Percentiles rank a stretch among this genome's conserved stretches.
Evolutionary conservation across 2,888 invertebrate genomes (phyloP).

Genomic region (Sesamia inferens): DNA sequence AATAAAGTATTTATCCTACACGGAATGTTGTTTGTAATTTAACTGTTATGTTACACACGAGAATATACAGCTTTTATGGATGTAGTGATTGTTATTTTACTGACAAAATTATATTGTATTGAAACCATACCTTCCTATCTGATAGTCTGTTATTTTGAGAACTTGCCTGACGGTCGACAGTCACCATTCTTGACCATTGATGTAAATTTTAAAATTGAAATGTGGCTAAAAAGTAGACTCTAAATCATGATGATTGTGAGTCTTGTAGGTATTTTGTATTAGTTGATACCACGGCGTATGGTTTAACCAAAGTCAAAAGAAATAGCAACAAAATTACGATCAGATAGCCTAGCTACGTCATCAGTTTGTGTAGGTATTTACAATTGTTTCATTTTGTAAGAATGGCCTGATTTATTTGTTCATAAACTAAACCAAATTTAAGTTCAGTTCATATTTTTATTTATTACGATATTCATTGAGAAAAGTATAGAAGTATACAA

Average conservation of each 20-base stretch:
- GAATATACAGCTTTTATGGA: neutral
- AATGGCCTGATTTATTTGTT: too few relatives aligned
- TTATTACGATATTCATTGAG: too few relatives aligned
- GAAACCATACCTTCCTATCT: neutral
- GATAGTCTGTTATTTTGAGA: too few relatives aligned
- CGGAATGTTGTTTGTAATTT: neutral
- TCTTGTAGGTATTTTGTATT: neutral
- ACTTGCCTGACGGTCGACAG: too few relatives aligned
- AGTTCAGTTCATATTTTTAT: too few relatives aligned
- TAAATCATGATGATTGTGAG: neutral
- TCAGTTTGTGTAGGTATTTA: too few relatives aligned
- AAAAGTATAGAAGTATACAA: too few relatives aligned
- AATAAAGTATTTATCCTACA: neutral
- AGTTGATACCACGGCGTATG: neutral
- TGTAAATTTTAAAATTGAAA: neutral
- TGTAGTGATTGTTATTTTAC: too few relatives aligned
- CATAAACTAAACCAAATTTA: too few relatives aligned
- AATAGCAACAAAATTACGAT: too few relatives aligned
- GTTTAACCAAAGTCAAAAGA: neutral
- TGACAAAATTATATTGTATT: neutral
- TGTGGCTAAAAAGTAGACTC: neutral
- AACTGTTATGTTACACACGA: slow-evolving; percentile 3
- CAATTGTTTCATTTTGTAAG: too few relatives aligned
- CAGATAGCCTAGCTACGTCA: too few relatives aligned
- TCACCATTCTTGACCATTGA: neutral